phyloP scores from a whole-genome alignment of 1,140 invertebrate genomes.

The Mercenaria mercenaria region DNA sequence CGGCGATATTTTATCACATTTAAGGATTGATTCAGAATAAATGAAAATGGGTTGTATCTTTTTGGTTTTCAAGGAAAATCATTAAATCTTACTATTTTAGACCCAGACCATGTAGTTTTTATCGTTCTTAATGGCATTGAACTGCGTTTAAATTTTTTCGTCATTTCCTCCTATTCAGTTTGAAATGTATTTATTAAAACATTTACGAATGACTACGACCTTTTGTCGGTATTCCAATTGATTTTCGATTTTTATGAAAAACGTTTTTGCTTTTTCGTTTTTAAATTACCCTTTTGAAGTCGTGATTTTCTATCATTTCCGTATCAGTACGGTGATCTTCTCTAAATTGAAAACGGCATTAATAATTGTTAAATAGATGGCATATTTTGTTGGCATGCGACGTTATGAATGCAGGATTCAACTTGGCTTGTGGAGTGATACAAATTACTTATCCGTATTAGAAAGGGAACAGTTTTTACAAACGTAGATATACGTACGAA shows the following conservation, averaged over 20 bases:
- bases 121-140: too few relatives aligned
- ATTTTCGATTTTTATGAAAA: conserved; percentile 3
- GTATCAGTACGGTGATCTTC: background rate
- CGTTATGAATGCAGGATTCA: background rate
- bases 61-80: too few relatives aligned
- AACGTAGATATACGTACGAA: background rate
- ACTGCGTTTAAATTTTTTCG: too few relatives aligned
- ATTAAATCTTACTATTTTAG: too few relatives aligned
- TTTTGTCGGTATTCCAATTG: background rate
- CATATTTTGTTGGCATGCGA: background rate
- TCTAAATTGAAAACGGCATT: background rate
- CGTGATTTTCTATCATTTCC: background rate
- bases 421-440: background rate
- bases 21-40: too few relatives aligned
- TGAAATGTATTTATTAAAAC: too few relatives aligned
- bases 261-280: background rate
- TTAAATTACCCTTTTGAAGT: background rate
- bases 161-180: too few relatives aligned
- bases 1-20: too few relatives aligned
- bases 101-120: too few relatives aligned
- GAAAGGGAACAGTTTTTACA: background rate
- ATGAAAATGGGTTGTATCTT: too few relatives aligned
- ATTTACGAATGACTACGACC: background rate
- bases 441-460: background rate
- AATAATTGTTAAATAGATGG: conserved; percentile 12